Evolutionary conservation across 2,113 vertebrate genomes (phyloP).

Genomic region (Spermophilus dauricus): DNA sequence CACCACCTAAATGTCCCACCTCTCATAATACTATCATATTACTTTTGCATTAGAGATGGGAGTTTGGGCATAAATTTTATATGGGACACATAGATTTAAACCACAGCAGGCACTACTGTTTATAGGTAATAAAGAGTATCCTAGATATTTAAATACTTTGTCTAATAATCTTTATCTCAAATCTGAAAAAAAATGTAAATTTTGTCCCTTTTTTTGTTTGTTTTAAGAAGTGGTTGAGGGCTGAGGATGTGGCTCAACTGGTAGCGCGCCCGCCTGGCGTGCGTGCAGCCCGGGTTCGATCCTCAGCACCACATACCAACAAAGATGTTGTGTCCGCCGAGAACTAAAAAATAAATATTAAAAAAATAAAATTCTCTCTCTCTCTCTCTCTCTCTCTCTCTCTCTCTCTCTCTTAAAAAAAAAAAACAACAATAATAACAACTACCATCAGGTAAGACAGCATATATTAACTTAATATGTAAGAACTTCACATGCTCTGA

Average conservation of each 20-base stretch:
- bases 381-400: too few species aligned
- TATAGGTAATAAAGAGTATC: not conserved
- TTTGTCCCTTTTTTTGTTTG: not conserved
- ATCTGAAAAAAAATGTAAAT: not conserved
- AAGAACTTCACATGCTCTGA: not conserved
- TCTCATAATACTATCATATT: too few species aligned
- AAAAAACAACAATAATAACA: fast-evolving
- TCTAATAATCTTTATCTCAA: not conserved
- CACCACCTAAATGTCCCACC: not conserved
- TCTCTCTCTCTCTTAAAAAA: too few species aligned
- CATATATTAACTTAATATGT: too few species aligned
- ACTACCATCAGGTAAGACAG: too few species aligned
- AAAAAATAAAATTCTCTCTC: too few species aligned
- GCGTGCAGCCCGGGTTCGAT: too few species aligned
- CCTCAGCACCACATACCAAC: too few species aligned
- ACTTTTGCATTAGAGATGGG: not conserved
- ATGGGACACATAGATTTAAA: not conserved
- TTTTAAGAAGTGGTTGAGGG: not conserved
- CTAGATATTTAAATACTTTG: not conserved
- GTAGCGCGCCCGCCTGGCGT: too few species aligned
- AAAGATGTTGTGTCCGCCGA: too few species aligned
- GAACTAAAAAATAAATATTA: too few species aligned
- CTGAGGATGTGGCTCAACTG: too few species aligned
- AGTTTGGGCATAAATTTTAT: not conserved
- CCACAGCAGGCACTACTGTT: not conserved